These are phyloP conservation scores for Leptothorax acervorum DNA, from an alignment of 2,888 invertebrate species.

Conservation along the genomic window DNA sequence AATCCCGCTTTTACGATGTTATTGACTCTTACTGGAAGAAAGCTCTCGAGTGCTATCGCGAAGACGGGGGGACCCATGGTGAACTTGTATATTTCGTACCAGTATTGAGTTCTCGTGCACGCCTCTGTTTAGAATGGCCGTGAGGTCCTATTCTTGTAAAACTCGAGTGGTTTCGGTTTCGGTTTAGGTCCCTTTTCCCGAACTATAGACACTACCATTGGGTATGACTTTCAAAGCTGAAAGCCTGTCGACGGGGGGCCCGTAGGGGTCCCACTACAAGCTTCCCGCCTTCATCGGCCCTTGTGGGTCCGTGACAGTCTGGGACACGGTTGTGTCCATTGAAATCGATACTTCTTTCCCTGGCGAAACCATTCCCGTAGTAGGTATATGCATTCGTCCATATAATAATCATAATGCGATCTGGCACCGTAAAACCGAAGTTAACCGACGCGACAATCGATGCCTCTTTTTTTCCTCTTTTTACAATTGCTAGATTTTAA, in stretches of 20 bases:
- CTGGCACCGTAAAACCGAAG: constrained; percentile 24
- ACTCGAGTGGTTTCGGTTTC: constrained; percentile 81
- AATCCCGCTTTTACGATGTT: constrained; percentile 69
- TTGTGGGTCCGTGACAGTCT: constrained; percentile 73
- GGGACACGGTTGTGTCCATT: constrained; percentile 76
- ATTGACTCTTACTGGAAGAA: constrained; percentile 75
- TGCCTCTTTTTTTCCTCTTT: neutral
- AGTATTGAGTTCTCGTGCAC: constrained; percentile 66
- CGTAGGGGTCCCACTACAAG: constrained; percentile 67
- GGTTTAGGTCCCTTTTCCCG: constrained; percentile 76
- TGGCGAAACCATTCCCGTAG: constrained; percentile 50
- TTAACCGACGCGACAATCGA: constrained; percentile 34
- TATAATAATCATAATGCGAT: constrained; percentile 71
- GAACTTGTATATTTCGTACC: constrained; percentile 54
- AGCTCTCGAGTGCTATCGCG: constrained; percentile 57
- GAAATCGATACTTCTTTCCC: constrained; percentile 80
- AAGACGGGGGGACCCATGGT: constrained; percentile 28
- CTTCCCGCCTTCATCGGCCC: constrained; percentile 69
- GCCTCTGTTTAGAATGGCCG: constrained; percentile 72
- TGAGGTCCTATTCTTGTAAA: constrained; percentile 74
- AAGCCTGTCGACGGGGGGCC: constrained; percentile 81
- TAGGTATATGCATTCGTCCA: constrained; percentile 37
- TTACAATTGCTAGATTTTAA: neutral
- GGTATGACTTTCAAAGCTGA: constrained; percentile 83
- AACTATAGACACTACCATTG: constrained; percentile 57